A percentile compares a stretch with the other conserved stretches of the same genome.
These are phyloP conservation scores for Nephrotoma flavescens DNA, from an alignment of 2,888 invertebrate species.

Conservation along the genomic window DNA sequence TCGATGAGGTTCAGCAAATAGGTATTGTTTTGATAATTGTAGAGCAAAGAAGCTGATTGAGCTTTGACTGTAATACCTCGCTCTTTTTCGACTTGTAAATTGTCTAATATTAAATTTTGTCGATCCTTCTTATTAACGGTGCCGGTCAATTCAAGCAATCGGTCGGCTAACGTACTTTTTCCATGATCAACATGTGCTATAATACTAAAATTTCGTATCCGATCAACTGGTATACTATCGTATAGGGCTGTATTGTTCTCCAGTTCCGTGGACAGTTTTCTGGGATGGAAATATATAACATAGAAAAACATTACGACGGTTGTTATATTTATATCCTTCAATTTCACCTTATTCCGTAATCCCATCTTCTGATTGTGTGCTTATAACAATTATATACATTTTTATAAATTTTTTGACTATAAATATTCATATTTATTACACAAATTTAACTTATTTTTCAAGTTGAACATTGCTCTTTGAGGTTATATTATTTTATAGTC, in stretches of 20 bases:
- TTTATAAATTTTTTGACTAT: background rate
- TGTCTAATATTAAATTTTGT: constrained; percentile 59
- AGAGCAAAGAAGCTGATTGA: constrained; percentile 80
- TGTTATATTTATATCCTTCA: background rate
- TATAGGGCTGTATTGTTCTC: background rate
- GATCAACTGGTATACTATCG: constrained; percentile 18
- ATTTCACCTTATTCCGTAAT: background rate
- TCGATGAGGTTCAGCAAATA: constrained; percentile 92
- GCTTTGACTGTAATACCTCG: constrained; percentile 98
- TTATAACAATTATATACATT: background rate
- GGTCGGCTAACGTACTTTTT: constrained; percentile 92
- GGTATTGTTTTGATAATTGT: constrained; percentile 44
- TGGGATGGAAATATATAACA: background rate
- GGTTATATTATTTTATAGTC: background rate
- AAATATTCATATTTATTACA: background rate
- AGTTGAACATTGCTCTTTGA: background rate
- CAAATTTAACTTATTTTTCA: background rate
- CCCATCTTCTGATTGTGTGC: background rate
- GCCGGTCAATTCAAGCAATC: constrained; percentile 86
- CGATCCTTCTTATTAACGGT: constrained; percentile 51
- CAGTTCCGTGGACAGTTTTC: background rate
- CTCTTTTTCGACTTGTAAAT: constrained; percentile 77
- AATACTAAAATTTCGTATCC: constrained; percentile 86
- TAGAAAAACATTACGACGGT: background rate
- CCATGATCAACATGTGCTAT: constrained; percentile 99